These are phyloP conservation scores for Sebastes itinus DNA, from an alignment of 2,797 vertebrate species.

Conservation along the genomic window DNA sequence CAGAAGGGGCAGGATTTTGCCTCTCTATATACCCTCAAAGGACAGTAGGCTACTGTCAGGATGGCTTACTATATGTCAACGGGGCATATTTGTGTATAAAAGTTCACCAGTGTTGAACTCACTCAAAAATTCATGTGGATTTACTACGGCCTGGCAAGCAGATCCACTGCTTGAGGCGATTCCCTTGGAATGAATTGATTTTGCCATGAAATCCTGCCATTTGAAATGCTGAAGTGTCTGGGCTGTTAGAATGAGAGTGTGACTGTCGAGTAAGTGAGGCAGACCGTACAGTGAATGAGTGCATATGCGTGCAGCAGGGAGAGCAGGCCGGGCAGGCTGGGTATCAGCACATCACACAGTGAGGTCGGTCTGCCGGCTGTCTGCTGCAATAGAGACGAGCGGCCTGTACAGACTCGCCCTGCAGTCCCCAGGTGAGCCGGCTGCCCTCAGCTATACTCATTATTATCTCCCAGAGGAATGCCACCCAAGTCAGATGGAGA, in stretches of 20 bases:
- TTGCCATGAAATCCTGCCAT: neutral
- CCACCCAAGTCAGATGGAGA: conserved; percentile 54
- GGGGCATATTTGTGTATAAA: neutral
- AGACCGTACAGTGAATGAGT: neutral
- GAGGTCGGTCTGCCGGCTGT: conserved; percentile 39
- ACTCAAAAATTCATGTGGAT: neutral
- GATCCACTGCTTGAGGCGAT: neutral
- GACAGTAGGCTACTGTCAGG: too few species aligned
- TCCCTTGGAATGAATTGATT: neutral
- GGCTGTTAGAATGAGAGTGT: neutral
- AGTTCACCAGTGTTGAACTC: neutral
- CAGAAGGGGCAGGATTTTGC: too few species aligned
- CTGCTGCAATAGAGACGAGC: conserved; percentile 20
- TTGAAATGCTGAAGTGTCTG: neutral
- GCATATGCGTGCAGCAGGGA: conserved; percentile 13
- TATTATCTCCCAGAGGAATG: conserved; percentile 73
- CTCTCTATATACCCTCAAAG: neutral
- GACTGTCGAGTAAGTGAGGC: neutral
- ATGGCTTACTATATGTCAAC: neutral
- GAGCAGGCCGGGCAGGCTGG: conserved; percentile 9
- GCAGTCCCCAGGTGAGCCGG: conserved; percentile 48
- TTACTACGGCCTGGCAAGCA: neutral
- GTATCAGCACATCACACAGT: conserved; percentile 51
- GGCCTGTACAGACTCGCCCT: conserved; percentile 65
- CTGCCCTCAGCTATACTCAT: conserved; percentile 51